Percentiles rank a stretch among this genome's conserved stretches.
phyloP scores from a whole-genome alignment of 2,113 vertebrate species.

The Platysteira castanea region DNA sequence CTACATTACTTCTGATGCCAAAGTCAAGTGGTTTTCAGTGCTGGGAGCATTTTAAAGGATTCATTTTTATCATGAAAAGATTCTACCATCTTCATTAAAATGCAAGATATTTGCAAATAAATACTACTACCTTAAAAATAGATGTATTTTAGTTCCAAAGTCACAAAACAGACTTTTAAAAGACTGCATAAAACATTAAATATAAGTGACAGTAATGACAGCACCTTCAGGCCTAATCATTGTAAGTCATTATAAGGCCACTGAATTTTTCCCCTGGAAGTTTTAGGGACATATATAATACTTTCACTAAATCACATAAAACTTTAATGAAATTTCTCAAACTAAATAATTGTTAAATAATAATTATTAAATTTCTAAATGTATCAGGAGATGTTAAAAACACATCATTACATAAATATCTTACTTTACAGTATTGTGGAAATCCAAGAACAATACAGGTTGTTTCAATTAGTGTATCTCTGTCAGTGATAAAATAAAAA shows the following conservation, averaged over 20 bases:
- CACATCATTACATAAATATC: rapidly evolving
- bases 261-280: background rate
- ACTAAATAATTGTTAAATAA: background rate
- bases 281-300: background rate
- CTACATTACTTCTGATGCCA: background rate
- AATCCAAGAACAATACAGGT: background rate
- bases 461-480: background rate
- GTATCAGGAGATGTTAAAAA: background rate
- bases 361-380: no score
- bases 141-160: background rate
- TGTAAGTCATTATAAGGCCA: background rate
- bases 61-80: background rate
- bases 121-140: background rate
- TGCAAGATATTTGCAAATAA: background rate
- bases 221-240: background rate
- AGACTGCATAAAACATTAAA: background rate
- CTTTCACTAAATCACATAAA: background rate
- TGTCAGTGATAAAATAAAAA: background rate
- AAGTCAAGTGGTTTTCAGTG: background rate
- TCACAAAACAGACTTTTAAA: background rate
- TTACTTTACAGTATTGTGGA: background rate
- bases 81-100: background rate
- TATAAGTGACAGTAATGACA: background rate
- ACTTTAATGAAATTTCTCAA: background rate
- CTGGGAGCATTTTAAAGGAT: background rate